Percentiles rank a stretch among this genome's conserved stretches.
phyloP scores from a whole-genome alignment of 2,797 vertebrate species.

The Octomys mimax region DNA sequence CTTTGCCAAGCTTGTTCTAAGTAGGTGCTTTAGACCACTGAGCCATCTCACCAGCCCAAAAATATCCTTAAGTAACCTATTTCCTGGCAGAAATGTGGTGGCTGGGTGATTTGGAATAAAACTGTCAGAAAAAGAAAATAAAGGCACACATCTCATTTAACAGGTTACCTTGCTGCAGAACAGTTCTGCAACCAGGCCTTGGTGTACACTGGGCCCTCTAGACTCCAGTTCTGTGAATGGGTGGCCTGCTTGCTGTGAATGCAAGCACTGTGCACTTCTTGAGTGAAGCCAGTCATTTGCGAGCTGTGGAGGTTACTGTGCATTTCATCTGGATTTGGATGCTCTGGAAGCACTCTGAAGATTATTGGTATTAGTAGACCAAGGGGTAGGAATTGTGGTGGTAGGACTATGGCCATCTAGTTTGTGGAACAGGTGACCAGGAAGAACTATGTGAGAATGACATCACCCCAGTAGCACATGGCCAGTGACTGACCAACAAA shows the following conservation, averaged over 20 bases:
- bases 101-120: background rate
- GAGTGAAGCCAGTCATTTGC: background rate
- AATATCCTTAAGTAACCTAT: background rate
- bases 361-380: background rate
- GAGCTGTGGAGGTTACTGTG: slow-evolving; percentile 36
- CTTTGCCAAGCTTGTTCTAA: too few species aligned
- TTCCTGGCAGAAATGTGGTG: background rate
- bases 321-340: background rate
- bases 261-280: background rate
- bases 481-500: background rate
- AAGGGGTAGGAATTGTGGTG: background rate
- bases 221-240: background rate
- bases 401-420: background rate
- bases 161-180: background rate
- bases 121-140: background rate
- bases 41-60: background rate
- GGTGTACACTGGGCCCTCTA: background rate
- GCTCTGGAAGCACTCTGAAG: slow-evolving; percentile 55
- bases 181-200: background rate
- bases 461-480: background rate
- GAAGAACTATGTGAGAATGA: background rate
- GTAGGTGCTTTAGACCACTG: too few species aligned
- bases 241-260: background rate
- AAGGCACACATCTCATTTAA: background rate
- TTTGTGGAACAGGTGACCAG: background rate